A percentile compares a stretch with the other conserved stretches of the same genome.
Evolutionary conservation across 2,888 invertebrate species (phyloP).

Genomic region (Nemotelus pantherinus): DNA sequence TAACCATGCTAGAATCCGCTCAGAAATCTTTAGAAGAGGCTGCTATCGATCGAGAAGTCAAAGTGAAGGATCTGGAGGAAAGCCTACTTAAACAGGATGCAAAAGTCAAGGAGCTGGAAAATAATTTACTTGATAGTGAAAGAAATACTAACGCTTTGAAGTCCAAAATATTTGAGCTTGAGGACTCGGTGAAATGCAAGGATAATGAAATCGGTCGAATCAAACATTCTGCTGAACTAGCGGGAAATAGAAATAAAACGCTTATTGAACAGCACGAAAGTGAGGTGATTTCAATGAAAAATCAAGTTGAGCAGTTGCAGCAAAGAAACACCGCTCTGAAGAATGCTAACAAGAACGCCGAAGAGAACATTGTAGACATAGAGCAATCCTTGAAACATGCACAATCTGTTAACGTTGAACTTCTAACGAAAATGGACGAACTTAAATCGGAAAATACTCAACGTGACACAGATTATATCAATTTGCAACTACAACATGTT

Average conservation of each 20-base stretch:
- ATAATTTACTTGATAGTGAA: background rate
- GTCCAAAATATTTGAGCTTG: background rate
- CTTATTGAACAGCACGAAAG: background rate
- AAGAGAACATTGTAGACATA: slow-evolving; percentile 16
- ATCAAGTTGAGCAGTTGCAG: background rate
- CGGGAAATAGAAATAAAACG: slow-evolving; percentile 9
- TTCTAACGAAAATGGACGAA: slow-evolving; percentile 28
- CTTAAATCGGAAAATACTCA: slow-evolving; percentile 24
- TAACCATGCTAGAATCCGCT: background rate
- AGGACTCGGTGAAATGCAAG: background rate
- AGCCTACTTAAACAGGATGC: background rate
- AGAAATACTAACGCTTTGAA: background rate
- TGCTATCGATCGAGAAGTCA: background rate
- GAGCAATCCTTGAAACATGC: slow-evolving; percentile 24
- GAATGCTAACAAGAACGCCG: background rate
- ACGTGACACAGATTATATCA: slow-evolving; percentile 39
- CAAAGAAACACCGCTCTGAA: background rate
- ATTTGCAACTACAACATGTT: slow-evolving; percentile 24
- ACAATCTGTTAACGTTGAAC: slow-evolving; percentile 36
- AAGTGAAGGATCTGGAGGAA: slow-evolving; percentile 3
- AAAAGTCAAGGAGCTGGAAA: slow-evolving; percentile 13
- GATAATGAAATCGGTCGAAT: background rate
- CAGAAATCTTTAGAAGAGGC: slow-evolving; percentile 16
- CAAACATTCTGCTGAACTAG: background rate
- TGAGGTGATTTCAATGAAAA: background rate